A percentile compares a stretch with the other conserved stretches of the same genome.
Conservation (phyloP, 1,140 invertebrate genomes). For the Drosophila rhopaloa region DNA sequence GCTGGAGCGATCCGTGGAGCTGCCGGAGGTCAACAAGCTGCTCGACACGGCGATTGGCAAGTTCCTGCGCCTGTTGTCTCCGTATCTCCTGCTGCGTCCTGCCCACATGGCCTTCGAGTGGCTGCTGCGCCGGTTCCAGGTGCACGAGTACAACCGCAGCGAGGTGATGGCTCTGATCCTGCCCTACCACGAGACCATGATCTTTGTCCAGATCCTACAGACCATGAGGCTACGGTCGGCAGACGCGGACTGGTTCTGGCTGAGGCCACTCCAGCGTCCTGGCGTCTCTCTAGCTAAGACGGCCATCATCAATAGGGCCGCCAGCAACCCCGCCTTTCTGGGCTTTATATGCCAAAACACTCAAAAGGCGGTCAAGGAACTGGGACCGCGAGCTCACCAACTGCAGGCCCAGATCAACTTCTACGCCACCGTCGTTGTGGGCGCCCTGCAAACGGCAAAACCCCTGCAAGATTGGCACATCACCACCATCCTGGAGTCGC, state of each 20-base stretch:
- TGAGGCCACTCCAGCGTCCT: constrained; percentile 89
- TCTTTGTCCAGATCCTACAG: constrained; percentile 94
- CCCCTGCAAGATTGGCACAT: constrained; percentile 89
- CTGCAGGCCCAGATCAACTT: constrained; percentile 91
- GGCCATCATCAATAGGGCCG: constrained; percentile 90
- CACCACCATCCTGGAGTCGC: constrained; percentile 88
- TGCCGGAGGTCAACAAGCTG: constrained; percentile 90
- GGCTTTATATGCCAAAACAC: constrained; percentile 91
- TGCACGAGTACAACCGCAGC: constrained; percentile 94
- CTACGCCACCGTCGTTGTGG: constrained; percentile 90
- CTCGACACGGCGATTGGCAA: constrained; percentile 91
- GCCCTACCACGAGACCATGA: constrained; percentile 96
- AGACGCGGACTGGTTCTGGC: constrained; percentile 91
- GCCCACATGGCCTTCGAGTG: constrained; percentile 97
- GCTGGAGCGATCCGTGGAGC: constrained; percentile 92
- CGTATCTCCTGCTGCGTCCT: constrained; percentile 93
- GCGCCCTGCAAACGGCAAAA: constrained; percentile 87
- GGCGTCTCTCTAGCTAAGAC: constrained; percentile 89
- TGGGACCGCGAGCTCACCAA: constrained; percentile 86
- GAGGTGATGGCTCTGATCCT: constrained; percentile 92
- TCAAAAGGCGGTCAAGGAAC: constrained; percentile 88
- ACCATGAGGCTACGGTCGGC: constrained; percentile 88
- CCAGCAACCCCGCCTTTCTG: constrained; percentile 89
- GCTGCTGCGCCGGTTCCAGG: constrained; percentile 94
- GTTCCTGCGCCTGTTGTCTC: constrained; percentile 93